Percentiles rank a stretch among this genome's conserved stretches.
phyloP scores from a whole-genome alignment of 2,888 invertebrate species.

The Hybos culiciformis region DNA sequence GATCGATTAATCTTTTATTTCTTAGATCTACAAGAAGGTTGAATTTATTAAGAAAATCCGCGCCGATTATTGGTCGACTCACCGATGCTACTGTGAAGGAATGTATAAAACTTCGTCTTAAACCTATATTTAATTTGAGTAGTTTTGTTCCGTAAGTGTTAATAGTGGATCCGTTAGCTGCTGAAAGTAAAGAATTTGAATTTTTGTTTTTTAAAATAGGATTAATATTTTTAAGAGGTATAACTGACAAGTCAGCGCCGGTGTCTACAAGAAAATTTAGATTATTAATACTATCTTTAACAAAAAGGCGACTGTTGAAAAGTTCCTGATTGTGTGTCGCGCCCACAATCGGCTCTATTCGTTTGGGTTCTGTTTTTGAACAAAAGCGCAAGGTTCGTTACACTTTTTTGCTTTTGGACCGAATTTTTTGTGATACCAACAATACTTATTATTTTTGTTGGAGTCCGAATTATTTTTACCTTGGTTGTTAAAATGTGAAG shows the following conservation, averaged over 20 bases:
- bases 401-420: too few species aligned
- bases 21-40: constrained; percentile 4
- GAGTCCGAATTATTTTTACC: too few species aligned
- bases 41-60: constrained; percentile 9
- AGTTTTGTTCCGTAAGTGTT: background rate
- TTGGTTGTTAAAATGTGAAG: background rate
- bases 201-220: background rate
- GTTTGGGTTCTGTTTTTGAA: too few species aligned
- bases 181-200: background rate
- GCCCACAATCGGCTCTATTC: too few species aligned
- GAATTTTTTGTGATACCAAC: too few species aligned
- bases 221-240: background rate
- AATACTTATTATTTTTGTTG: background rate
- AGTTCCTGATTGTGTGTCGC: too few species aligned
- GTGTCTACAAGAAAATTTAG: background rate
- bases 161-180: background rate
- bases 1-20: background rate
- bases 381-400: too few species aligned
- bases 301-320: too few species aligned
- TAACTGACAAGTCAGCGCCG: background rate
- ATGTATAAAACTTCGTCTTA: constrained; percentile 1
- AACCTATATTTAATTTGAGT: background rate
- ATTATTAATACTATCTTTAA: background rate
- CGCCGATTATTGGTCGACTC: constrained; percentile 11
- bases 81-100: constrained; percentile 9